Percentiles rank a stretch among this genome's conserved stretches.
Evolutionary conservation across 2,797 vertebrate species (phyloP).

Genomic region (Tadarida brasiliensis): DNA sequence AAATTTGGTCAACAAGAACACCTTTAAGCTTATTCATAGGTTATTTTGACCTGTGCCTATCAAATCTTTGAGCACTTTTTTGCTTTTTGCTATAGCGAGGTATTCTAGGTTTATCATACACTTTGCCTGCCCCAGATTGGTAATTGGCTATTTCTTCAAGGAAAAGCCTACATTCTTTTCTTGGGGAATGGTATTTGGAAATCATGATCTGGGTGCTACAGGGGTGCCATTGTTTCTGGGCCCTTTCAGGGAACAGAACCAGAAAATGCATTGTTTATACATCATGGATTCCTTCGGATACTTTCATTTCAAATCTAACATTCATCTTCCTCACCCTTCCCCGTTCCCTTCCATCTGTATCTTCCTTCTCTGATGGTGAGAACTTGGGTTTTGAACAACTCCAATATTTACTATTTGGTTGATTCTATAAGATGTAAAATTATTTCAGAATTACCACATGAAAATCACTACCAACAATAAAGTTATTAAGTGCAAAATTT

Average conservation of each 20-base stretch:
- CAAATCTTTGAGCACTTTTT: neutral
- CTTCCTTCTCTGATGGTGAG: neutral
- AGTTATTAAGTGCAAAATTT: neutral
- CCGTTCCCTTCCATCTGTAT: neutral
- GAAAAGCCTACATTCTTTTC: neutral
- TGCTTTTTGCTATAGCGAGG: neutral
- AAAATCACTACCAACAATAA: neutral
- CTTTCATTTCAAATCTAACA: constrained; percentile 23
- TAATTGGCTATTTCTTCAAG: neutral
- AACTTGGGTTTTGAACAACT: neutral
- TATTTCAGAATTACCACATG: neutral
- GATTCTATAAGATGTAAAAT: neutral
- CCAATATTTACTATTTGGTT: neutral
- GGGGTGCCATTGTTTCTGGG: neutral
- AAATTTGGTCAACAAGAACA: neutral
- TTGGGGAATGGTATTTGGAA: neutral
- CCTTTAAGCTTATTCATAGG: neutral
- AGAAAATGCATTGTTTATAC: neutral
- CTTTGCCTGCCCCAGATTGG: neutral
- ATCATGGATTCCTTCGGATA: neutral
- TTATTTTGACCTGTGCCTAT: neutral
- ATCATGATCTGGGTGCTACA: neutral
- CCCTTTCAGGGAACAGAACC: neutral
- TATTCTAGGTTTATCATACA: neutral
- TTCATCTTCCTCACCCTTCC: neutral